phyloP scores from a whole-genome alignment of 2,888 invertebrate genomes.

The Drosophila antonietae region DNA sequence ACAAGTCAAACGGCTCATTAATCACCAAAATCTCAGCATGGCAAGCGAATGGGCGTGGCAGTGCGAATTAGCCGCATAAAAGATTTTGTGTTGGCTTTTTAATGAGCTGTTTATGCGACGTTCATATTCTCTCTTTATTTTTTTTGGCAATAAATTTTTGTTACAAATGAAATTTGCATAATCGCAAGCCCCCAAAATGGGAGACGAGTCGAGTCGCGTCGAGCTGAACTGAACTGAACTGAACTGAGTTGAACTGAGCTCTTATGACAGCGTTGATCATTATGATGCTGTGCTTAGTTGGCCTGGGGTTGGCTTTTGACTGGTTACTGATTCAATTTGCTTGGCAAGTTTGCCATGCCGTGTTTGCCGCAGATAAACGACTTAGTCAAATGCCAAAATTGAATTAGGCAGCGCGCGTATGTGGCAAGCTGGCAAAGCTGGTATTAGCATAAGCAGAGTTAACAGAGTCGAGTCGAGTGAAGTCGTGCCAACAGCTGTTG shows the following conservation, averaged over 20 bases:
- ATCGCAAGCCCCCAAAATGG: conserved; percentile 40
- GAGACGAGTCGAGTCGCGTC: neutral
- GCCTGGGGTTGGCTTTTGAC: conserved; percentile 19
- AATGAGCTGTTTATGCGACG: conserved; percentile 74
- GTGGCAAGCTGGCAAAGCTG: conserved; percentile 31
- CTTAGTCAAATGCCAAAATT: conserved; percentile 67
- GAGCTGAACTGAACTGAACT: neutral
- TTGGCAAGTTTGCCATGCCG: conserved; percentile 44
- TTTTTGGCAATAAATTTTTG: conserved; percentile 64
- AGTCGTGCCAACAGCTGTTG: conserved; percentile 29
- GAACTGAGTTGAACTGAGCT: conserved; percentile 8
- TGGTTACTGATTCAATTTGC: conserved; percentile 36
- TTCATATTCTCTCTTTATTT: conserved; percentile 23
- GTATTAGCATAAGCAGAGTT: conserved; percentile 51
- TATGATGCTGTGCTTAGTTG: conserved; percentile 23
- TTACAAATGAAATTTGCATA: conserved; percentile 66
- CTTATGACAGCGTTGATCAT: conserved; percentile 20
- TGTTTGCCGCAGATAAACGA: conserved; percentile 74
- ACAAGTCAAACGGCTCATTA: conserved; percentile 68
- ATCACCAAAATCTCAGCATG: conserved; percentile 54
- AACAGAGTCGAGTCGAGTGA: conserved; percentile 8
- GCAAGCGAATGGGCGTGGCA: neutral
- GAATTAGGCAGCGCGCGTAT: conserved; percentile 52
- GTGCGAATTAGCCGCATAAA: conserved; percentile 24
- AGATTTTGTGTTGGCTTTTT: conserved; percentile 41